Evolutionary conservation across 2,888 invertebrate genomes (phyloP), one percentile per base, ranked within the genome.

Genomic region (Drosophila tripunctata): DNA sequence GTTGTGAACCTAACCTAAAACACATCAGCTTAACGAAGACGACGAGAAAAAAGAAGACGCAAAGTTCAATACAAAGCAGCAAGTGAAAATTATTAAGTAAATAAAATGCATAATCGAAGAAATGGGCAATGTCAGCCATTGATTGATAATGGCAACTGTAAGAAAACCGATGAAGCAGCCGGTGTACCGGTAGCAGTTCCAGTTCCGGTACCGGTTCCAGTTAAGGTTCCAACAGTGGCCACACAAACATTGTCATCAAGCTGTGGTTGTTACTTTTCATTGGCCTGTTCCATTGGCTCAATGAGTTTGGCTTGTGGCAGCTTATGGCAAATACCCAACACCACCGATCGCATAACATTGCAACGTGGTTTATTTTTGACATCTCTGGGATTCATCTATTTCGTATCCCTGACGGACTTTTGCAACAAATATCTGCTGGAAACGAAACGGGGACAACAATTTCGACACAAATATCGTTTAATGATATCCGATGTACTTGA

Each of bases 401-500:
- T 95, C 90, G 93, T 94, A 65, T 93, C 94, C 15, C 88, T 95
- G 67, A 95, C 94, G 89, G 94, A 94, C 88, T 92, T 94, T 78
- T 91, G 94, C 61, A 94, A 94, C 89, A 92, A 93, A 79, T 90
- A 93, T 44, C 92, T 93, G 24, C 90, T 94, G 80, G 93, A 93
- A 85, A 95, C 95, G 8, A 91, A 90, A 44, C 90, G 91, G 36
- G 95, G 95, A 15, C 91, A 93, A 22, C 91, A 92, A 43, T 92
- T 94, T 77, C 92, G 94, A 0, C 93, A 93, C 88, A 93, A 93
- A 88, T 95, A 94, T 91, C 93, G 93, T 48, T 93, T 95, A 12
- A 93, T 93, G 86, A 92, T 93, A 78, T 94, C 94, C 7, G 95
- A 95, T 81, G 94, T 95, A 43, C 92, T 94, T 76, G 95, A 95